Evolutionary conservation across 2,888 invertebrate genomes (phyloP), one percentile per base, ranked within the genome.

Genomic region (Chorisops tibialis): DNA sequence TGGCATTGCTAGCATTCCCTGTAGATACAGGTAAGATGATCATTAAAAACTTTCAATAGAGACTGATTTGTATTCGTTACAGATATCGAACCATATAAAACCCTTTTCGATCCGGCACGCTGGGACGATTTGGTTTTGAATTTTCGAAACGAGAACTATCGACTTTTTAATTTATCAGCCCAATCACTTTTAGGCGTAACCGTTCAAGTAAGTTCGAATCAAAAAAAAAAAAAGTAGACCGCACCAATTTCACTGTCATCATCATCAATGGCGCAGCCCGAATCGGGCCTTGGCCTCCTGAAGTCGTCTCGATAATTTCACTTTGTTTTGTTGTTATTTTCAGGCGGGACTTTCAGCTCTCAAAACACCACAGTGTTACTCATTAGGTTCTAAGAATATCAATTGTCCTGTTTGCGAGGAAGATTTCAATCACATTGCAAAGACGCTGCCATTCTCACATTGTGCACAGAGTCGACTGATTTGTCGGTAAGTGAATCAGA

Each of bases 1-100:
- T 97, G 96, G 96, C 94, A 43, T 85, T 97, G 71, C 81, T 97
- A 51, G 97, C 96, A 1, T 96, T 96, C 78, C 91, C 93, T n/a
- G 84, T 87, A 50, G 86, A 87, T 69, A 91, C 93, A 64, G 83
- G 87, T 85, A 72, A 70, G 67, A 38, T 60, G 2, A 22, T 54
- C 2, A 45, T 58, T 30, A 43, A 11, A 1, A 19, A 37, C 18
- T 16, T 63, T 59, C 50, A 22, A 54, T 61, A 68, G 69, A 61
- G 51, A n/a, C 14, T 16, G n/a, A n/a, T n/a, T n/a, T n/a, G n/a
- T n/a, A n/a, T n/a, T n/a, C 52, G n/a, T 45, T 64, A 4, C 70
- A 85, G 85, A 81, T 63, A 81, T 87, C 73, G 85, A 85, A 75
- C 87, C 88, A 61, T 91, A 90, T 76, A 85, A 84, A 70, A 81